Evolutionary conservation across 2,888 invertebrate species (phyloP).

Genomic region (Nyleta sp.): DNA sequence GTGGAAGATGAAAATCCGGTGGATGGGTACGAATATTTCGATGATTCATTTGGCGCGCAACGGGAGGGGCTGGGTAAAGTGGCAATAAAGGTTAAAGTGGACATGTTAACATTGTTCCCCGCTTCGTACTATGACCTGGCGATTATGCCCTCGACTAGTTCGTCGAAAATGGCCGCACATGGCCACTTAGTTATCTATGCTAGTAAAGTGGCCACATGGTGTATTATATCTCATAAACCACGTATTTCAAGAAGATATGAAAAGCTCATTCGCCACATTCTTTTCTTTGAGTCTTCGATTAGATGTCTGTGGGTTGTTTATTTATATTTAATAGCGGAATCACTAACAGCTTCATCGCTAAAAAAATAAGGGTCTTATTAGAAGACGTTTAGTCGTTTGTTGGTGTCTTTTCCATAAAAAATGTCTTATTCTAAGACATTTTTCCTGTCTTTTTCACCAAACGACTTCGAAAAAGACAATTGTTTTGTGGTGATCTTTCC

Average conservation of each 20-base stretch:
- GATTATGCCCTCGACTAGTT: conserved; percentile 38
- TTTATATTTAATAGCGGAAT: too few relatives aligned
- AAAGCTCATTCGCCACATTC: conserved; percentile 5
- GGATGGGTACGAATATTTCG: conserved; percentile 47
- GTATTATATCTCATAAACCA: conserved; percentile 17
- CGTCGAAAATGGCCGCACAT: conserved; percentile 49
- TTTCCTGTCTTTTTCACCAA: too few relatives aligned
- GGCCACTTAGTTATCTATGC: conserved; percentile 53
- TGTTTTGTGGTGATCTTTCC: too few relatives aligned
- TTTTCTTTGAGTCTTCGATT: conserved; percentile 15
- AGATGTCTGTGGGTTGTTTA: background rate
- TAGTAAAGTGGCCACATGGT: conserved; percentile 42
- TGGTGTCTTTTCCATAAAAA: too few relatives aligned
- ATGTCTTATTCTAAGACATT: too few relatives aligned
- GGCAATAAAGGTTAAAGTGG: conserved; percentile 57
- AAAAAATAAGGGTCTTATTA: too few relatives aligned
- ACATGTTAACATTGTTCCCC: conserved; percentile 53
- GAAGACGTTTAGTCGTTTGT: too few relatives aligned
- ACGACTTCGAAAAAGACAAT: too few relatives aligned
- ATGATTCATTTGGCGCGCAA: conserved; percentile 42
- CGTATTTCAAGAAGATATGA: conserved; percentile 4
- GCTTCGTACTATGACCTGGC: conserved; percentile 36
- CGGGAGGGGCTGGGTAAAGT: conserved; percentile 23
- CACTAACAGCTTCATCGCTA: too few relatives aligned
- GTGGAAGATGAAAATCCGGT: conserved; percentile 48